These are phyloP conservation scores for Cryptomyrus ogoouensis DNA, from an alignment of 2,113 vertebrate genomes.

Conservation along the genomic window DNA sequence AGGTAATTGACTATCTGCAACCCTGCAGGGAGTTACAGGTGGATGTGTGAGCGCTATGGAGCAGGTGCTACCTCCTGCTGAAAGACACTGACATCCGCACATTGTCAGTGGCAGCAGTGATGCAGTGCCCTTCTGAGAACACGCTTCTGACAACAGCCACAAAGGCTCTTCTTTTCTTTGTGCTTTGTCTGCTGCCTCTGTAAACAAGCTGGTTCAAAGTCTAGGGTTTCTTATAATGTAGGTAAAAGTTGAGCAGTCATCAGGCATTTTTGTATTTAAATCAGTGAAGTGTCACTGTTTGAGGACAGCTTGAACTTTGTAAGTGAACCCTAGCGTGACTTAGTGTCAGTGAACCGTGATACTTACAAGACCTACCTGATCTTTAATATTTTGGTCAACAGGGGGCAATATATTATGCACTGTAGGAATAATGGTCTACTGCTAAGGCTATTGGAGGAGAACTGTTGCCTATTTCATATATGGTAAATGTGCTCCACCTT, in stretches of 20 bases:
- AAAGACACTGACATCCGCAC: background rate
- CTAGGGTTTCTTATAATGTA: background rate
- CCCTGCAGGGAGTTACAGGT: background rate
- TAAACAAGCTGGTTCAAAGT: background rate
- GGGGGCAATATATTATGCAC: slow-evolving; percentile 1
- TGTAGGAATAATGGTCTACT: background rate
- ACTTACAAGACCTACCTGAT: background rate
- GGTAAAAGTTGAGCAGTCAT: background rate
- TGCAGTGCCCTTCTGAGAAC: background rate
- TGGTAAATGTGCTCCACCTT: background rate
- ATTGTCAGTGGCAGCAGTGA: background rate
- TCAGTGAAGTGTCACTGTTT: background rate
- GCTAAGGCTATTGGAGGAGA: background rate
- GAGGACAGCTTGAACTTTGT: background rate
- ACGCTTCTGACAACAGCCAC: background rate
- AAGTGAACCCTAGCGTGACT: background rate
- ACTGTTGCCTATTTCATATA: background rate
- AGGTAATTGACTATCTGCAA: background rate
- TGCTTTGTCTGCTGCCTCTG: background rate
- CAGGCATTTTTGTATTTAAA: background rate
- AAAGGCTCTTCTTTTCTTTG: background rate
- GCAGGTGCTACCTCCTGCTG: background rate
- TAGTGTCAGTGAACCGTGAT: background rate
- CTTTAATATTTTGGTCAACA: background rate
- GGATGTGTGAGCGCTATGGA: background rate